These are phyloP conservation scores for Tribolium madens DNA, from an alignment of 1,140 invertebrate genomes.

Conservation along the genomic window DNA sequence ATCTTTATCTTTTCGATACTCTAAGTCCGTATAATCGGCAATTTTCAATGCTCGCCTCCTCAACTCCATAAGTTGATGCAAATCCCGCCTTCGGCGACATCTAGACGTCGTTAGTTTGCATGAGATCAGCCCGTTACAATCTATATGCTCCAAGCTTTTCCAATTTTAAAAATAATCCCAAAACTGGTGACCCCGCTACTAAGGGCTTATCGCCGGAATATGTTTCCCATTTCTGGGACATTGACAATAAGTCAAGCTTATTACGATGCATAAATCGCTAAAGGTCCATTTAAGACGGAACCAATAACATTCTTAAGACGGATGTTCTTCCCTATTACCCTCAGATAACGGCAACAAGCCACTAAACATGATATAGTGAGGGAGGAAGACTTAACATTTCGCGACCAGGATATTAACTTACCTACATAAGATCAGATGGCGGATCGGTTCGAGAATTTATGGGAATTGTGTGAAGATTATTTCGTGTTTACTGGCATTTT, in stretches of 20 bases:
- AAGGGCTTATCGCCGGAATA: conserved; percentile 43
- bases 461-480: conserved; percentile 51
- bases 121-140: conserved; percentile 59
- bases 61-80: conserved; percentile 59
- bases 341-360: conserved; percentile 58
- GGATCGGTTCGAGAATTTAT: conserved; percentile 52
- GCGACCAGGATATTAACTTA: conserved; percentile 52
- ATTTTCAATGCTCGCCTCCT: conserved; percentile 60
- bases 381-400: conserved; percentile 51
- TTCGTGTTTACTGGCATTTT: conserved; percentile 4
- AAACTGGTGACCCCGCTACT: conserved; percentile 26
- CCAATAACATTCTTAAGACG: conserved; percentile 58
- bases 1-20: neutral
- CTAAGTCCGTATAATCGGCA: conserved; percentile 58
- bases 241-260: conserved; percentile 53
- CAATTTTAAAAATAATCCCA: conserved; percentile 59
- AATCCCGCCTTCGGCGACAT: conserved; percentile 60
- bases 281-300: conserved; percentile 55
- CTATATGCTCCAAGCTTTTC: conserved; percentile 56
- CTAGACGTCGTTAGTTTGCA: conserved; percentile 61
- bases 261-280: conserved; percentile 57
- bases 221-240: conserved; percentile 44
- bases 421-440: conserved; percentile 46
- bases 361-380: conserved; percentile 60
- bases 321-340: conserved; percentile 57